Evolutionary conservation across 2,113 vertebrate genomes (phyloP), one percentile per base, ranked within the genome.

Genomic region (Marcusenius ussheri): DNA sequence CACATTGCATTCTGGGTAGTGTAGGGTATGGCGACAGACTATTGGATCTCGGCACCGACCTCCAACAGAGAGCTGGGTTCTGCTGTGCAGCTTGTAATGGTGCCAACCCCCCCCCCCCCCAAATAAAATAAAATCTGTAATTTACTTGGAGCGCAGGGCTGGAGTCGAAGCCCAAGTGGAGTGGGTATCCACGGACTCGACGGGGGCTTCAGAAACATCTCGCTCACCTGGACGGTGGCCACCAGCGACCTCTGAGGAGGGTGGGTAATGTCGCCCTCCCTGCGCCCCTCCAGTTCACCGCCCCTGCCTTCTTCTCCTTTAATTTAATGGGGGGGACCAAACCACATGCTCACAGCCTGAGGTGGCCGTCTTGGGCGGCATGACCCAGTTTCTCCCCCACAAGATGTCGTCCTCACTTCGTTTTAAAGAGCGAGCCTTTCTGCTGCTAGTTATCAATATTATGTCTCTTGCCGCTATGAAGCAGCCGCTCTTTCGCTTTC

Each of bases 11-110:
- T 80, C 31, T 80, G 74, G 74, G 74, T 80, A 80, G 74, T 39
- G 31, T 84, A 88, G 92, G 93, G 91, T 31, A 70, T 70, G 62
- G 62, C n/a, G 27, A 13, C 62, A 70, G n/a, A 31, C 62, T 70
- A 70, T 1, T 70, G 62, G n/a, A 13, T 70, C 27, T 70, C 62
- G n/a, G n/a, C 62, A 13, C n/a, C 62, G 10, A 13, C 62, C 62
- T 70, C 62, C 62, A 31, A 4, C 62, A 31, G 83, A n/a, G 83
- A 46, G 42, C 45, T 24, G 24, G 83, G 19, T 49, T 80, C 74
- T 19, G 70, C 70, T 17, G 0, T 77, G 5, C 5, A 39, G 70
- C 70, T 17, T 39, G 15, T 15, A 77, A 42, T 66, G 70, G 4
- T 17, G 27, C 31, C 31, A 13, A 13, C 13, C 27, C 10, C 31